Evolutionary conservation across 2,113 vertebrate genomes (phyloP).

Genomic region (Pterocles orientalis): DNA sequence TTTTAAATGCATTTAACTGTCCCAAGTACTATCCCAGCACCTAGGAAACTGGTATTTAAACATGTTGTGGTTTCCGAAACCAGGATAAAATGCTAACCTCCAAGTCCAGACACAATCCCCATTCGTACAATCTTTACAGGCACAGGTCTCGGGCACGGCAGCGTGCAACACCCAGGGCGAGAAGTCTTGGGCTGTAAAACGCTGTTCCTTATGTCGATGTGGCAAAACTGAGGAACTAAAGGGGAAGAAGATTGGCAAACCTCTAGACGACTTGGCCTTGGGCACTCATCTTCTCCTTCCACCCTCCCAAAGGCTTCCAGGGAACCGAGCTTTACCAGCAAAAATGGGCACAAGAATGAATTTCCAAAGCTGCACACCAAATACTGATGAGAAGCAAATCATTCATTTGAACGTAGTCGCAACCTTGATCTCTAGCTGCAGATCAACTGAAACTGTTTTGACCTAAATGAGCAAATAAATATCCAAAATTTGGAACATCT

Average conservation of each 20-base stretch:
- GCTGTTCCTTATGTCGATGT: neutral
- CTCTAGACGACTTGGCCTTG: neutral
- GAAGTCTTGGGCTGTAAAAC: neutral
- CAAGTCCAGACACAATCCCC: neutral
- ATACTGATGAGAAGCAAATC: neutral
- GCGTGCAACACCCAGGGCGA: rapidly evolving
- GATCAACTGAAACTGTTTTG: neutral
- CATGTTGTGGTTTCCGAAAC: too few species aligned
- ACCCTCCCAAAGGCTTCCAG: neutral
- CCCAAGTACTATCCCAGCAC: neutral
- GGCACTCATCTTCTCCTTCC: neutral
- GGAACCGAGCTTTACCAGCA: neutral
- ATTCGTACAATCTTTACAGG: neutral
- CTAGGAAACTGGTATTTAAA: neutral
- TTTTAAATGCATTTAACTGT: neutral
- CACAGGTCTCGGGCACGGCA: neutral
- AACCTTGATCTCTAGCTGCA: neutral
- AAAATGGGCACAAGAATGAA: neutral
- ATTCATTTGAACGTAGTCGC: neutral
- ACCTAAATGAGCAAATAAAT: constrained; percentile 14
- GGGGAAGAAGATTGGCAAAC: neutral
- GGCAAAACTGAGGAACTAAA: neutral
- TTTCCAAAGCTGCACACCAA: neutral
- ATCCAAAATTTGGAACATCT: neutral
- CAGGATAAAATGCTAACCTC: too few species aligned